Evolutionary conservation across 2,888 invertebrate genomes (phyloP).

Genomic region (Phengaris alcon): DNA sequence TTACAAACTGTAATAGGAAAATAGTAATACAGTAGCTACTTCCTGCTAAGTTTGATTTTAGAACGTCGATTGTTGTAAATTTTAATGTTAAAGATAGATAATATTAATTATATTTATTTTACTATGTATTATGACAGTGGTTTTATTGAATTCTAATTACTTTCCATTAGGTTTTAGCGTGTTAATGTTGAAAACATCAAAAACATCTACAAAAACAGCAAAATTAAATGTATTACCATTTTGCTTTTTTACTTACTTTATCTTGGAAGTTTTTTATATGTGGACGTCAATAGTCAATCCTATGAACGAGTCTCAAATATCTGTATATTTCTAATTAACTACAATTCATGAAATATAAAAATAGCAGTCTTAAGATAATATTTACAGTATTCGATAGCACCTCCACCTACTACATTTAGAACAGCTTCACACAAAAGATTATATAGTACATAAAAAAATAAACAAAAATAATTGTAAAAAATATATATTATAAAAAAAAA

Average conservation of each 20-base stretch:
- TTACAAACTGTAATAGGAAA: background rate
- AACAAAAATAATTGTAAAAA: constrained; percentile 18
- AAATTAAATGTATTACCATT: background rate
- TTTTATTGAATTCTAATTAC: background rate
- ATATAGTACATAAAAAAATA: constrained; percentile 5
- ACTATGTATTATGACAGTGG: background rate
- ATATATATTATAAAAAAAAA: constrained; percentile 16
- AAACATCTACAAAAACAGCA: background rate
- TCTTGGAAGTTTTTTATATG: background rate
- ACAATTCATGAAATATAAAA: background rate
- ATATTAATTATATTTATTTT: background rate
- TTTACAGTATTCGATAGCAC: background rate
- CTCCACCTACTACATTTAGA: background rate
- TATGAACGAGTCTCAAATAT: background rate
- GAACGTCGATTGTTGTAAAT: no score
- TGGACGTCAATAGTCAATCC: background rate
- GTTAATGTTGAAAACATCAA: background rate
- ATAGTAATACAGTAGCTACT: background rate
- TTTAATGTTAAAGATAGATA: no score
- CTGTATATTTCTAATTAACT: background rate
- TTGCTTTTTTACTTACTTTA: background rate
- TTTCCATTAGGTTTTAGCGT: background rate
- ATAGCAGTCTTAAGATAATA: background rate
- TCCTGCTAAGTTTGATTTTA: no score
- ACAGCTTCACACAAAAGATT: constrained; percentile 5